Evolutionary conservation across 2,888 invertebrate genomes (phyloP).

Genomic region (Meteorus cinctellus): DNA sequence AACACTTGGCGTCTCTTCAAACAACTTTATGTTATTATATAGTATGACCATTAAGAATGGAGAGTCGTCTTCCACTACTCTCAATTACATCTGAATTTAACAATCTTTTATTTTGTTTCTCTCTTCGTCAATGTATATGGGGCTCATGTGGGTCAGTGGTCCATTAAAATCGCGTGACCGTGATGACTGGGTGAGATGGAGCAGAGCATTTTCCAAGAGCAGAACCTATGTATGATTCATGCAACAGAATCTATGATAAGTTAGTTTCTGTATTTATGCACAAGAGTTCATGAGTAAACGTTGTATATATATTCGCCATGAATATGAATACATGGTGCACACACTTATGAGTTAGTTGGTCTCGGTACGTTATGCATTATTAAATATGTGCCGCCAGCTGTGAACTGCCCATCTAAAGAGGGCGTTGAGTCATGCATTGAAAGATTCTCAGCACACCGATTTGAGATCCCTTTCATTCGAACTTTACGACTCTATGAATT

Average conservation of each 20-base stretch:
- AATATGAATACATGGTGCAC: background rate
- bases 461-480: constrained; percentile 20
- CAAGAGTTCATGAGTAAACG: background rate
- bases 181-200: constrained; percentile 42
- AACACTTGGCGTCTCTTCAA: constrained; percentile 9
- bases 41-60: background rate
- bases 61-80: background rate
- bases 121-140: constrained; percentile 28
- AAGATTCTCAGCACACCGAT: background rate
- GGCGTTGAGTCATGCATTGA: background rate
- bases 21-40: constrained; percentile 10
- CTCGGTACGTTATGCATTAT: constrained; percentile 40
- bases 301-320: background rate
- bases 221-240: constrained; percentile 33
- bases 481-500: constrained; percentile 4
- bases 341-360: constrained; percentile 35
- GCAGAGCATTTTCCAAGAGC: constrained; percentile 23
- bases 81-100: constrained; percentile 16
- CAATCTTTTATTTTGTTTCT: constrained; percentile 1
- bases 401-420: background rate
- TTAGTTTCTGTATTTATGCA: background rate
- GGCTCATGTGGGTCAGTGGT: constrained; percentile 65
- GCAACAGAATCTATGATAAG: constrained; percentile 22
- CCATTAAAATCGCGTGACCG: constrained; percentile 47
- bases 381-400: constrained; percentile 26